phyloP scores from a whole-genome alignment of 2,888 invertebrate genomes.

The Timema cristinae region DNA sequence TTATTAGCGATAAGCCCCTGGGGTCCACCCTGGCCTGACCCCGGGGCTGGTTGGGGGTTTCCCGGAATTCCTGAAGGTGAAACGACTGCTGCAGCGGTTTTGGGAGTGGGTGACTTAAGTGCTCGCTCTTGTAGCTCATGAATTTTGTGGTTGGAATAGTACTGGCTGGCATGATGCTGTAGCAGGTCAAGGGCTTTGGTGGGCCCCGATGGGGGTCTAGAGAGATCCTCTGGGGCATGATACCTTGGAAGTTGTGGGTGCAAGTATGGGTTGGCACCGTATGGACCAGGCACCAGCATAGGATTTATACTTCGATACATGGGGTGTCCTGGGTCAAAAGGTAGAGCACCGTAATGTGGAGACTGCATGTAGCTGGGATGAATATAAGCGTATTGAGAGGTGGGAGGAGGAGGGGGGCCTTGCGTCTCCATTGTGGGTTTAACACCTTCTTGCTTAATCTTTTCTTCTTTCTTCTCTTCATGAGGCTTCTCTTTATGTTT shows the following conservation, averaged over 20 bases:
- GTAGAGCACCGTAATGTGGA: constrained; percentile 70
- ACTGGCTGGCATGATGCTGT: constrained; percentile 73
- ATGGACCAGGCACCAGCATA: constrained; percentile 73
- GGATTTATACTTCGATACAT: constrained; percentile 76
- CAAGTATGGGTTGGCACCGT: constrained; percentile 63
- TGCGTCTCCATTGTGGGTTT: constrained; percentile 93
- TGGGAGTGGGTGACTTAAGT: constrained; percentile 71
- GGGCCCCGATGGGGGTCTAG: constrained; percentile 57
- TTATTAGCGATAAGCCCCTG: constrained; percentile 39
- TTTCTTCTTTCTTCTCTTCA: constrained; percentile 46
- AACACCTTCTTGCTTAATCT: constrained; percentile 75
- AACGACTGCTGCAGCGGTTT: constrained; percentile 50
- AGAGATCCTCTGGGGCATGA: constrained; percentile 79
- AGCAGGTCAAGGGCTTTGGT: constrained; percentile 71
- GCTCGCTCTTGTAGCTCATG: constrained; percentile 90
- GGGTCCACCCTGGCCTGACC: constrained; percentile 39
- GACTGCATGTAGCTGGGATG: constrained; percentile 72
- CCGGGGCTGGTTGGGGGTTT: constrained; percentile 23
- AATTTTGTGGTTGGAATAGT: constrained; percentile 85
- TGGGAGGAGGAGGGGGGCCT: constrained; percentile 88
- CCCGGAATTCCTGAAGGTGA: constrained; percentile 48
- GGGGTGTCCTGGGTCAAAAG: constrained; percentile 77
- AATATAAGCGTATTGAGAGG: constrained; percentile 81
- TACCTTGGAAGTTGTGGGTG: constrained; percentile 57
- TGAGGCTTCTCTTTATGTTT: constrained; percentile 46